Evolutionary conservation across 2,113 vertebrate genomes (phyloP).

Genomic region (Pterocles orientalis): DNA sequence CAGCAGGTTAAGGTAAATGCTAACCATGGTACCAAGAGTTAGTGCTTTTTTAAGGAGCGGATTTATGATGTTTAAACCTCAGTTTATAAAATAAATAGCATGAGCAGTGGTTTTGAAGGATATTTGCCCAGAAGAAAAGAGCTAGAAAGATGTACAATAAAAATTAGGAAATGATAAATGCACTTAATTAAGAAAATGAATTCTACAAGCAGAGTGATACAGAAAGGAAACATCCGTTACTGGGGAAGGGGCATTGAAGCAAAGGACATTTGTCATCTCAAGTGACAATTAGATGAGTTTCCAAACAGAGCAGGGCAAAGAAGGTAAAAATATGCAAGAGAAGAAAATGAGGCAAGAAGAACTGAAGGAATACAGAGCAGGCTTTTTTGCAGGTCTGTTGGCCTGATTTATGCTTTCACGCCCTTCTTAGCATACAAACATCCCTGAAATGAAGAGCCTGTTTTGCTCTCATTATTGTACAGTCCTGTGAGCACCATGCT

Average conservation of each 20-base stretch:
- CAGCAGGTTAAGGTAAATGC: background rate
- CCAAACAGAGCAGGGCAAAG: slow-evolving; percentile 25
- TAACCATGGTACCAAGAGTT: background rate
- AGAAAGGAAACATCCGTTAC: slow-evolving; percentile 4
- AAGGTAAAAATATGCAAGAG: slow-evolving; percentile 32
- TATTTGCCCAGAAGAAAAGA: slow-evolving; percentile 6
- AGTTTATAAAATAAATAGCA: slow-evolving; percentile 18
- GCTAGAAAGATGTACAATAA: background rate
- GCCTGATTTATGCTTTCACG: slow-evolving; percentile 32
- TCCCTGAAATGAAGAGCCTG: background rate
- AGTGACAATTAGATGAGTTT: slow-evolving; percentile 48
- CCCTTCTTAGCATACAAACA: background rate
- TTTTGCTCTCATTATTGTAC: background rate
- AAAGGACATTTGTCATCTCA: slow-evolving; percentile 41
- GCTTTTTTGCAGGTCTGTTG: slow-evolving; percentile 26
- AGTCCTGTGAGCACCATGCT: background rate
- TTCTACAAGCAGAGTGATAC: slow-evolving; percentile 21
- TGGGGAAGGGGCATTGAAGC: background rate
- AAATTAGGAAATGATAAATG: slow-evolving; percentile 50
- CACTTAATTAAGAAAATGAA: slow-evolving; percentile 61
- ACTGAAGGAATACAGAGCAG: background rate
- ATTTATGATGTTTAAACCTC: background rate
- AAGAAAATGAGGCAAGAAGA: slow-evolving; percentile 33
- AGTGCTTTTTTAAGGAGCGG: background rate
- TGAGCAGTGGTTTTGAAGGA: background rate